Conservation (phyloP, 1,140 invertebrate species). For the Chrysopa pallens region DNA sequence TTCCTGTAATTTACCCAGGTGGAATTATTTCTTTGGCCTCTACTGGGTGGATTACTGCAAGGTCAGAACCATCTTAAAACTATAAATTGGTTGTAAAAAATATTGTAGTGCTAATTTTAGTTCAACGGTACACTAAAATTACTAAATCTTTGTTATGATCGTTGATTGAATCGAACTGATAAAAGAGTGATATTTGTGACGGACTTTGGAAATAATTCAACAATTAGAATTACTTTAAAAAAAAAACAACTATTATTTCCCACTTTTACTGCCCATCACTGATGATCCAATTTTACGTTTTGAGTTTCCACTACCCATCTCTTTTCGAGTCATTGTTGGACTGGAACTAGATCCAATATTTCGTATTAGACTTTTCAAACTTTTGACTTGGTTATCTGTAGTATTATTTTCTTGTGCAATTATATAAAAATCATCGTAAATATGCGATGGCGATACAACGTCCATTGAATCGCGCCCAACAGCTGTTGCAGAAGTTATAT, state of each 20-base stretch:
- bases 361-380: conserved; percentile 53
- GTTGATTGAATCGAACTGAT: too few species aligned
- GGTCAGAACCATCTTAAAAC: too few species aligned
- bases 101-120: too few species aligned
- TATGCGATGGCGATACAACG: conserved; percentile 45
- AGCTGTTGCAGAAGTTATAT: conserved; percentile 21
- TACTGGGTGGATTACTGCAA: too few species aligned
- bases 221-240: neutral
- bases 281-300: conserved; percentile 7
- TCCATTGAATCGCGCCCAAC: conserved; percentile 32
- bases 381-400: conserved; percentile 43
- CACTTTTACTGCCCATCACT: conserved; percentile 1
- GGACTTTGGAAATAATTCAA: too few species aligned
- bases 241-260: conserved; percentile 2
- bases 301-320: conserved; percentile 21
- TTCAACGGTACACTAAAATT: too few species aligned
- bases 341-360: conserved; percentile 63
- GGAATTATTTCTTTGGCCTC: too few species aligned
- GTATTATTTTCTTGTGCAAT: conserved; percentile 56
- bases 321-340: conserved; percentile 56
- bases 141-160: too few species aligned
- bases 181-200: too few species aligned
- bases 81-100: too few species aligned
- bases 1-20: too few species aligned
- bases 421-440: conserved; percentile 85